These are phyloP conservation scores for Columba livia DNA, from an alignment of 2,113 vertebrate genomes.

Conservation along the genomic window DNA sequence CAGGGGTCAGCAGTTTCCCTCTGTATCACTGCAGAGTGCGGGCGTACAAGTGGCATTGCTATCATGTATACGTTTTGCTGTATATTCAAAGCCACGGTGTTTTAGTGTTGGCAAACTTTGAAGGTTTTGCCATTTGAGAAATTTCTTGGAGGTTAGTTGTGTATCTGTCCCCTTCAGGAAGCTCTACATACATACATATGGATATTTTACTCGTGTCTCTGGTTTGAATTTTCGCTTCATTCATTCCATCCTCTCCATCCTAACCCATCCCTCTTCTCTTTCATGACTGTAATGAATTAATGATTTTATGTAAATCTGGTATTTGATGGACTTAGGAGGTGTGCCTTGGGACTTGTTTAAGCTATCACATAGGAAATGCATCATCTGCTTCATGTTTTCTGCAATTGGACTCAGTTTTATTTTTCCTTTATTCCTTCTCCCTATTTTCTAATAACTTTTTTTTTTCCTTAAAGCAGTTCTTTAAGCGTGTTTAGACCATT, in stretches of 20 bases:
- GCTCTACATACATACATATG: rapidly evolving
- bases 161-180: background rate
- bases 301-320: slow-evolving; percentile 66
- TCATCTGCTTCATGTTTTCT: slow-evolving; percentile 44
- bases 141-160: background rate
- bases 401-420: background rate
- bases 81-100: background rate
- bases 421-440: background rate
- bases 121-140: background rate
- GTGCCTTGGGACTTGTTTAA: slow-evolving; percentile 48
- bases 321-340: slow-evolving; percentile 30
- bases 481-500: slow-evolving; percentile 10
- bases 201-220: background rate
- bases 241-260: background rate
- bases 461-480: background rate
- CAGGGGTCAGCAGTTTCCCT: background rate
- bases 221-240: background rate
- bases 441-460: background rate
- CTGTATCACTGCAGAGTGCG: background rate
- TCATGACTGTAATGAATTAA: slow-evolving; percentile 54
- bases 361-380: slow-evolving; percentile 40
- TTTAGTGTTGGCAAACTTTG: background rate
- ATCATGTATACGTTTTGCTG: rapidly evolving
- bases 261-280: background rate
- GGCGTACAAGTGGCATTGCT: background rate